phyloP scores from a whole-genome alignment of 2,113 vertebrate genomes.

The rabbit (Oryctolagus cuniculus) region DNA sequence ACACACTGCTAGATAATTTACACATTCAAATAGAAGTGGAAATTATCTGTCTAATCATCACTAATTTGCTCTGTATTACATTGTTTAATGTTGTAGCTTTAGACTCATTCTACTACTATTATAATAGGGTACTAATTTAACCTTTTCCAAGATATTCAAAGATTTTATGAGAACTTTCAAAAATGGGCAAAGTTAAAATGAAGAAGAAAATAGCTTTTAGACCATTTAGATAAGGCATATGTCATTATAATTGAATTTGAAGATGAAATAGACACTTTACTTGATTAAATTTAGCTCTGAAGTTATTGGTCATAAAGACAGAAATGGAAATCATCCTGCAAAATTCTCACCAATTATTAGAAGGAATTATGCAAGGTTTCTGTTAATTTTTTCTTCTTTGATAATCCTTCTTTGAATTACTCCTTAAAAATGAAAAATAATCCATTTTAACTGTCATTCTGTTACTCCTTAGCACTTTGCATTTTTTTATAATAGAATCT shows the following conservation, averaged over 20 bases:
- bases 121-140: slow-evolving; percentile 4
- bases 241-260: slow-evolving; percentile 68
- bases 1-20: neutral
- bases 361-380: slow-evolving; percentile 6
- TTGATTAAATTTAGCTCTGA: slow-evolving; percentile 68
- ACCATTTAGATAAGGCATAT: slow-evolving; percentile 59
- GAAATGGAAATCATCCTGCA: slow-evolving; percentile 62
- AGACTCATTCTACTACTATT: neutral
- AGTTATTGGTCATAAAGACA: slow-evolving; percentile 50
- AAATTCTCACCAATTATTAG: slow-evolving; percentile 35
- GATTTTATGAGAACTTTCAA: slow-evolving; percentile 61
- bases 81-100: slow-evolving; percentile 12
- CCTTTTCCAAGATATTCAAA: slow-evolving; percentile 41
- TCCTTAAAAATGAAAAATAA: slow-evolving; percentile 17
- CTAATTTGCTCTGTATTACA: slow-evolving; percentile 30
- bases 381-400: neutral
- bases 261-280: slow-evolving; percentile 64
- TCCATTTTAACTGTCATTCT: neutral
- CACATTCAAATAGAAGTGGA: neutral
- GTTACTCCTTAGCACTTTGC: neutral
- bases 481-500: neutral
- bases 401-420: slow-evolving; percentile 1
- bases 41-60: neutral
- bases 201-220: slow-evolving; percentile 64
- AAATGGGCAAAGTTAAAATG: slow-evolving; percentile 59